Percentiles rank a stretch among this genome's conserved stretches.
Evolutionary conservation across 2,888 invertebrate species (phyloP).

Genomic region (Carcina quercana): DNA sequence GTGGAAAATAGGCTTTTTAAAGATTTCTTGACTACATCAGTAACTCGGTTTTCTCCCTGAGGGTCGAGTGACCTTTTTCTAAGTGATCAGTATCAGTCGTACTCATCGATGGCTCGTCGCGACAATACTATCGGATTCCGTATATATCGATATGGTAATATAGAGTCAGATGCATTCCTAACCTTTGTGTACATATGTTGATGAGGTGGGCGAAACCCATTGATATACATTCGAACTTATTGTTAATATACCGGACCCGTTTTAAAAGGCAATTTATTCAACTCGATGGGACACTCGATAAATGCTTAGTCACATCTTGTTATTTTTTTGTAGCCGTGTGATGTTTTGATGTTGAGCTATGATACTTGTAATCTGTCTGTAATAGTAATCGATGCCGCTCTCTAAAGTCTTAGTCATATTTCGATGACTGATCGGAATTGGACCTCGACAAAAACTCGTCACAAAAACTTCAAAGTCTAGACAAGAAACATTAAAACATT

Average conservation of each 20-base stretch:
- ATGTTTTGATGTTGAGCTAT: constrained; percentile 28
- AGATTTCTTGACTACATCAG: constrained; percentile 14
- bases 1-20: constrained; percentile 26
- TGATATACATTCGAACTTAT: constrained; percentile 59
- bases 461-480: background rate
- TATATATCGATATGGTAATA: constrained; percentile 62
- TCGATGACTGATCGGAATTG: constrained; percentile 9
- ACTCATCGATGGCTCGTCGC: constrained; percentile 53
- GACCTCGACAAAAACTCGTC: background rate
- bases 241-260: constrained; percentile 44
- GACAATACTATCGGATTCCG: constrained; percentile 50
- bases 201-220: constrained; percentile 71
- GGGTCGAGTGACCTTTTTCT: constrained; percentile 56
- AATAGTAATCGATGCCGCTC: constrained; percentile 17
- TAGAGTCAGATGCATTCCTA: constrained; percentile 46
- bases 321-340: constrained; percentile 27
- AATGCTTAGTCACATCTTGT: constrained; percentile 41
- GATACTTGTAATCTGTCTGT: constrained; percentile 25
- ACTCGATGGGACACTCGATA: constrained; percentile 54
- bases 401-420: constrained; percentile 12
- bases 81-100: constrained; percentile 54
- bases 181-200: constrained; percentile 65
- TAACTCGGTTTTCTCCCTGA: constrained; percentile 31
- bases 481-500: background rate
- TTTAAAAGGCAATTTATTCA: constrained; percentile 65